Evolutionary conservation across 2,113 vertebrate genomes (phyloP), one percentile per base, ranked within the genome.

Genomic region (Holacanthus passer): DNA sequence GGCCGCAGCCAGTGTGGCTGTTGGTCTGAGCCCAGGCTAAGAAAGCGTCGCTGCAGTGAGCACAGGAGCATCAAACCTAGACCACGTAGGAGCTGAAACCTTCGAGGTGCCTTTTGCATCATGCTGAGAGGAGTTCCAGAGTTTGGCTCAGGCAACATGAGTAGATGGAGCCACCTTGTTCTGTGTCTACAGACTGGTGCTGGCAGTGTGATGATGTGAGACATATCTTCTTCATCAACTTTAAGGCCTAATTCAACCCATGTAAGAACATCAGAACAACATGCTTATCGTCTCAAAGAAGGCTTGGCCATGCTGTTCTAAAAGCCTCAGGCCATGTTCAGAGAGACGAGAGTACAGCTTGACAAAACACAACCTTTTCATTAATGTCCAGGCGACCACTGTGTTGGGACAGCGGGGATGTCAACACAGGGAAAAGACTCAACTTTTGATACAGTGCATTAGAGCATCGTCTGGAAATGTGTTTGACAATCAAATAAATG

Each of bases 321-420:
- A 62, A 62, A 35, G 43, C 56, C 69, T 2, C 2, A 43, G 27
- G 53, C 43, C 71, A 12, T 1, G 13, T 50, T 50, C 5, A 19
- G 70, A 39, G 50, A 58, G 24, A 58, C 39, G 11, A 45, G 24
- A 58, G 24, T 53, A 16, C 52, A 58, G 52, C 37, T 6, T 6
- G 53, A 58, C 37, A 29, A 22, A 43, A 73, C 41, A 35, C 58
- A 19, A 45, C 56, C 58, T 62, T 58, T 43, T 62, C 56, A 27
- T 35, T 73, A 43, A 45, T 55, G 8, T 55, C 47, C 14, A 64
- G 4, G 35, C 65, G 48, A 14, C 47, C 35, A 12, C 47, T 60
- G 41, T 48, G 43, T 17, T 8, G 14, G 41, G 41, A 35, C 71
- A 32, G 71, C 1, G 70, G 52, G 68, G 52, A 7, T 37, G 50